These are phyloP conservation scores for Sebastes nivosus DNA, from an alignment of 2,797 vertebrate species.

Conservation along the genomic window DNA sequence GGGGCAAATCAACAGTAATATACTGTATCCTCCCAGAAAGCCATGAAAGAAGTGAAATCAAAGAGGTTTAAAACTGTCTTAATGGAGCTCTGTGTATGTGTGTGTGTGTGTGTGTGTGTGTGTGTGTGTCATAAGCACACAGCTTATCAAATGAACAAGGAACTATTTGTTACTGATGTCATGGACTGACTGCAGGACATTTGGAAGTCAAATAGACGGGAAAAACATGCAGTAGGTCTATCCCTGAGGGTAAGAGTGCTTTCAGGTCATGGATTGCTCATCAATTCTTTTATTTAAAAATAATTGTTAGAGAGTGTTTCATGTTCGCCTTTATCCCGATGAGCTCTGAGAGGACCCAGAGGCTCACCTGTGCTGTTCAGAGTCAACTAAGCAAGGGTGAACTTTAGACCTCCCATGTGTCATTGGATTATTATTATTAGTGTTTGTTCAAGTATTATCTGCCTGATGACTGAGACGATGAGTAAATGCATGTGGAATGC, in stretches of 20 bases:
- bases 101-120: slow-evolving; percentile 10
- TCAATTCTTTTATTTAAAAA: background rate
- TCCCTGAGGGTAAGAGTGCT: background rate
- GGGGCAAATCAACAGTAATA: slow-evolving; percentile 13
- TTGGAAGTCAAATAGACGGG: slow-evolving; percentile 50
- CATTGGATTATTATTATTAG: no score
- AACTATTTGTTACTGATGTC: slow-evolving; percentile 26
- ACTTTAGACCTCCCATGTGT: no score
- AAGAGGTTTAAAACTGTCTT: slow-evolving; percentile 21
- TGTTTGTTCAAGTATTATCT: no score
- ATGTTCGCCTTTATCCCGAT: no score
- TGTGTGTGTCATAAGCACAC: slow-evolving; percentile 14
- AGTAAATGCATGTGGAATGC: no score
- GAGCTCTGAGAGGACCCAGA: no score
- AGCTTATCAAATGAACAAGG: slow-evolving; percentile 37
- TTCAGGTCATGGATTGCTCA: background rate
- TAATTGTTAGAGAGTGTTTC: no score
- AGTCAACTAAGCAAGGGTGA: no score
- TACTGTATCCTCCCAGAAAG: slow-evolving; percentile 14
- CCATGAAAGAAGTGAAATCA: slow-evolving; percentile 8
- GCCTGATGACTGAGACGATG: no score
- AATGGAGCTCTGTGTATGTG: background rate
- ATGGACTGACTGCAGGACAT: slow-evolving; percentile 7
- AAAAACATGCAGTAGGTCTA: background rate
- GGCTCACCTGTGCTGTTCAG: no score